phyloP scores from a whole-genome alignment of 1,140 invertebrate species.

The Hypsibius dujardini region DNA sequence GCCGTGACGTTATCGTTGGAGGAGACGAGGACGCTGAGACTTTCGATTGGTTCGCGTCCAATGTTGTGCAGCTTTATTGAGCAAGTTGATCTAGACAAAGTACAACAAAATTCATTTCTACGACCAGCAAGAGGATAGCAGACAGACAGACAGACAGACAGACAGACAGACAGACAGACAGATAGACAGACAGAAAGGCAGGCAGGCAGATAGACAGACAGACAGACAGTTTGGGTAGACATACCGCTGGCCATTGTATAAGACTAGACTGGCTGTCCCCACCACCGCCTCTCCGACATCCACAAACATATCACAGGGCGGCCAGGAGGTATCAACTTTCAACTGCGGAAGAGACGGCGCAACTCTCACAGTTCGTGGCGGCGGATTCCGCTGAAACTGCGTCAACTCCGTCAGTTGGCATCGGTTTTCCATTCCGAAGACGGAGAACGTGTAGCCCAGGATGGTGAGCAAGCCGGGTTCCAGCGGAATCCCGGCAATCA shows the following conservation, averaged over 20 bases:
- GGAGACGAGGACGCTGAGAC: not conserved
- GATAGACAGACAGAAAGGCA: no score
- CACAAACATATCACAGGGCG: not conserved
- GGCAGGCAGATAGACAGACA: not conserved
- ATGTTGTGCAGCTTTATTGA: not conserved
- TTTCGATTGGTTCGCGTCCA: not conserved
- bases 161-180: no score
- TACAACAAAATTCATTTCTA: not conserved
- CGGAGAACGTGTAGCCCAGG: not conserved
- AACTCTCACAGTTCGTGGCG: not conserved
- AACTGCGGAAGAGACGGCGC: not conserved
- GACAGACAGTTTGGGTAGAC: not conserved
- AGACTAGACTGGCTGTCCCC: not conserved
- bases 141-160: no score
- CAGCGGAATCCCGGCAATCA: not conserved
- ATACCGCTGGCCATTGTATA: constrained; percentile 15
- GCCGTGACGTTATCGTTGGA: not conserved
- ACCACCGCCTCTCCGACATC: constrained; percentile 2
- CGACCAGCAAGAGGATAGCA: no score
- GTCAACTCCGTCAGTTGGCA: not conserved
- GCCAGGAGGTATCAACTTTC: not conserved
- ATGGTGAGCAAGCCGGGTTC: not conserved
- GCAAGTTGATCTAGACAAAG: constrained; percentile 2
- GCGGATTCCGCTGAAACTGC: not conserved
- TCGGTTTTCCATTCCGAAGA: not conserved